phyloP scores from a whole-genome alignment of 2,797 vertebrate species.

The Cossypha caffra region DNA sequence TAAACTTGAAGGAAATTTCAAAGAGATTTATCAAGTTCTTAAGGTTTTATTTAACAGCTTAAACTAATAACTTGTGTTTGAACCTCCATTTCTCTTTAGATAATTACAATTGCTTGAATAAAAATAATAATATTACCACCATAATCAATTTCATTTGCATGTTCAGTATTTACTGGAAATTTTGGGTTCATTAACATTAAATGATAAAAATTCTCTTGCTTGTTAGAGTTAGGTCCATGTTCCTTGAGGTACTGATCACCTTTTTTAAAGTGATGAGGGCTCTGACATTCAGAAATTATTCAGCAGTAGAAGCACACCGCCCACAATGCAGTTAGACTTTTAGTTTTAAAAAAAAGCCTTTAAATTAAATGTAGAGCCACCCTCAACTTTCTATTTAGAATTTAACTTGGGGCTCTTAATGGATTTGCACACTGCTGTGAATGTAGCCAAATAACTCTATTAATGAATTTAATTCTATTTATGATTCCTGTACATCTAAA shows the following conservation, averaged over 20 bases:
- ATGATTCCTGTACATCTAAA: not conserved
- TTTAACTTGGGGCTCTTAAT: conserved; percentile 47
- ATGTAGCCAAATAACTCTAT: conserved; percentile 21
- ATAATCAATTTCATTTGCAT: conserved; percentile 43
- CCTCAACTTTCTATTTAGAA: conserved; percentile 52
- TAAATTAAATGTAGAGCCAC: conserved; percentile 46
- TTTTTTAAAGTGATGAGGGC: not conserved
- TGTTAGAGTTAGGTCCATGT: not conserved
- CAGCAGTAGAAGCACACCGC: not conserved
- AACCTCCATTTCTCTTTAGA: not conserved
- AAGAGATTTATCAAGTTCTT: conserved; percentile 20
- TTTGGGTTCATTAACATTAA: conserved; percentile 62
- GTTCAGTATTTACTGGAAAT: conserved; percentile 25
- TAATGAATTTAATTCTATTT: conserved; percentile 53
- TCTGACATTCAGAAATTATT: not conserved
- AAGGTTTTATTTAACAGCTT: not conserved
- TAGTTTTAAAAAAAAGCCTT: conserved; percentile 2
- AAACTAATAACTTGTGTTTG: not conserved
- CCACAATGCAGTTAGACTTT: conserved; percentile 12
- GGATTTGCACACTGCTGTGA: conserved; percentile 40
- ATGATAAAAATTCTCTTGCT: conserved; percentile 32
- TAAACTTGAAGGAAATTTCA: conserved; percentile 23
- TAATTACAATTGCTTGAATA: conserved; percentile 43
- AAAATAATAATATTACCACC: conserved; percentile 43
- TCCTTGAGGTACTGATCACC: not conserved